Percentiles rank a stretch among this genome's conserved stretches.
Conservation (phyloP, 2,797 vertebrate genomes). For the Sebastes steindachneri region DNA sequence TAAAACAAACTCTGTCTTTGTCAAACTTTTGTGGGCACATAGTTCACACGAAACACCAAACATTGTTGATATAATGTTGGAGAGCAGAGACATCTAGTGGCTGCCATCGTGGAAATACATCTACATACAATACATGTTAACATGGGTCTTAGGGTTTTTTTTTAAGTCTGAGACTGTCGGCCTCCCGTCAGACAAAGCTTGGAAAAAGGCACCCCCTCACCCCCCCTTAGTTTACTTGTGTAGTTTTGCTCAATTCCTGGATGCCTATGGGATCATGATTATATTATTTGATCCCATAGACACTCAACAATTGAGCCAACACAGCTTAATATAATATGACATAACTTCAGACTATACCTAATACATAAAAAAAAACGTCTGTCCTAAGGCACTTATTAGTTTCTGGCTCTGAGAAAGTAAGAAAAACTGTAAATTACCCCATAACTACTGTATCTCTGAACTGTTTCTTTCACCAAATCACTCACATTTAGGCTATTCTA, state of each 20-base stretch:
- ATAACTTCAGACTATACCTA: not conserved
- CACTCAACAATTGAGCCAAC: not conserved
- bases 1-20: constrained; percentile 19
- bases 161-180: not conserved
- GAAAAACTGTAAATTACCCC: not conserved
- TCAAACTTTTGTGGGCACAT: constrained; percentile 11
- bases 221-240: not conserved
- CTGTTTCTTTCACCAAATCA: not conserved
- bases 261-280: not conserved
- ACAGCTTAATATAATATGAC: not conserved
- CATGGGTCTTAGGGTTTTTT: not conserved
- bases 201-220: too few species aligned
- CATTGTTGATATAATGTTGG: constrained; percentile 15
- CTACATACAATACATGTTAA: not conserved
- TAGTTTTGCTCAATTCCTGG: not conserved
- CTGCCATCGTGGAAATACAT: not conserved
- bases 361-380: not conserved
- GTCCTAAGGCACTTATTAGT: not conserved
- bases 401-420: not conserved
- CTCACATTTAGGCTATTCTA: not conserved
- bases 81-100: constrained; percentile 74
- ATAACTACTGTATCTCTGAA: not conserved
- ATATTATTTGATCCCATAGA: not conserved
- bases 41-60: not conserved
- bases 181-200: not conserved